These are phyloP conservation scores for Semaprochilodus insignis DNA, from an alignment of 2,797 vertebrate species.

Conservation along the genomic window DNA sequence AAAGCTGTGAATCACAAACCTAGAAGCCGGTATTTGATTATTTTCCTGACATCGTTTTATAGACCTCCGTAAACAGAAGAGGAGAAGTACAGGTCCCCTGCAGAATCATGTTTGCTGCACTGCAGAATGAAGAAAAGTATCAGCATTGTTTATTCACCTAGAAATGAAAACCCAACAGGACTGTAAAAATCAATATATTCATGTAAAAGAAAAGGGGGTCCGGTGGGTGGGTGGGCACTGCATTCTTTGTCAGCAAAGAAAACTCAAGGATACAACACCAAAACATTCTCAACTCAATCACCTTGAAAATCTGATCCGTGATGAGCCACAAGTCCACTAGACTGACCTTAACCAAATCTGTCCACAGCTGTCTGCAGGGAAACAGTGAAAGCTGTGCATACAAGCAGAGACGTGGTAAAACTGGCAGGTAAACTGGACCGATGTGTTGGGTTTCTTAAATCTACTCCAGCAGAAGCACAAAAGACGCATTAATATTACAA, in stretches of 20 bases:
- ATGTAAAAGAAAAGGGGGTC: not conserved
- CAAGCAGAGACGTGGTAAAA: no score
- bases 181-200: not conserved
- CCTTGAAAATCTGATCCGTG: no score
- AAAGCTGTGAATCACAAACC: not conserved
- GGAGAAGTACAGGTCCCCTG: not conserved
- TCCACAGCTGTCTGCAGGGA: no score
- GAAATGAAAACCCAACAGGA: not conserved
- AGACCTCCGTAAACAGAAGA: not conserved
- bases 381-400: not conserved
- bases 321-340: no score
- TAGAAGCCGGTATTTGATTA: not conserved
- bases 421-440: no score
- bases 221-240: no score
- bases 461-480: not conserved
- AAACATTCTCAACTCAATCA: not conserved
- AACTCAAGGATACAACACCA: not conserved
- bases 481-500: constrained; percentile 31
- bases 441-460: no score
- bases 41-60: not conserved
- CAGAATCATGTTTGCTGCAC: not conserved
- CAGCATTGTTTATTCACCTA: not conserved
- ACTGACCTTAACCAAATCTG: no score
- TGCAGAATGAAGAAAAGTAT: not conserved
- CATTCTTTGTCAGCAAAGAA: not conserved